phyloP scores from a whole-genome alignment of 2,113 vertebrate genomes.

The Rhinopomastus cyanomelas region DNA sequence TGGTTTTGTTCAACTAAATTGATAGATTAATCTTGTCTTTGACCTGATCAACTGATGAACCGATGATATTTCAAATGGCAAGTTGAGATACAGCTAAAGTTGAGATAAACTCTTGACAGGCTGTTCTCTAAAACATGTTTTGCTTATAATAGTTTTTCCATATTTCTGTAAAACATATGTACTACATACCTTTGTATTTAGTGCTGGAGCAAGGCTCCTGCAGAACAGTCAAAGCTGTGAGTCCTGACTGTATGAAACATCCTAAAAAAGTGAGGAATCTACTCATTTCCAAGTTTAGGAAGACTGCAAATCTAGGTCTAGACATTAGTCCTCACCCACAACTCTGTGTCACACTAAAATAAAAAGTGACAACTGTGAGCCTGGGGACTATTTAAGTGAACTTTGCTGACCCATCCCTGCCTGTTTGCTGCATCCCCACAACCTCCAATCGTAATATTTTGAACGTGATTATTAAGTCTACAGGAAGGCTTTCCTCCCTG shows the following conservation, averaged over 20 bases:
- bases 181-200: background rate
- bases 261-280: background rate
- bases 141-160: background rate
- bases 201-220: background rate
- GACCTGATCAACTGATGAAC: too few relatives aligned
- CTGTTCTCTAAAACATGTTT: background rate
- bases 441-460: background rate
- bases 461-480: constrained; percentile 28
- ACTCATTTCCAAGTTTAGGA: background rate
- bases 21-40: too few relatives aligned
- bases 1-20: too few relatives aligned
- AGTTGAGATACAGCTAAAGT: too few relatives aligned
- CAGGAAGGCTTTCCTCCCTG: too few relatives aligned
- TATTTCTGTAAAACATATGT: background rate
- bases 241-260: background rate
- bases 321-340: background rate
- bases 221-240: background rate
- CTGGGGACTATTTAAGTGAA: background rate
- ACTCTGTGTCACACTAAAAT: background rate
- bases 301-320: background rate
- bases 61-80: too few relatives aligned
- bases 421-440: background rate
- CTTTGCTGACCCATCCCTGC: background rate
- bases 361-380: background rate
- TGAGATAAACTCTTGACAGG: background rate